Percentiles rank a stretch among this genome's conserved stretches.
Conservation (phyloP, 2,113 vertebrate genomes). For the Ammospiza caudacuta region DNA sequence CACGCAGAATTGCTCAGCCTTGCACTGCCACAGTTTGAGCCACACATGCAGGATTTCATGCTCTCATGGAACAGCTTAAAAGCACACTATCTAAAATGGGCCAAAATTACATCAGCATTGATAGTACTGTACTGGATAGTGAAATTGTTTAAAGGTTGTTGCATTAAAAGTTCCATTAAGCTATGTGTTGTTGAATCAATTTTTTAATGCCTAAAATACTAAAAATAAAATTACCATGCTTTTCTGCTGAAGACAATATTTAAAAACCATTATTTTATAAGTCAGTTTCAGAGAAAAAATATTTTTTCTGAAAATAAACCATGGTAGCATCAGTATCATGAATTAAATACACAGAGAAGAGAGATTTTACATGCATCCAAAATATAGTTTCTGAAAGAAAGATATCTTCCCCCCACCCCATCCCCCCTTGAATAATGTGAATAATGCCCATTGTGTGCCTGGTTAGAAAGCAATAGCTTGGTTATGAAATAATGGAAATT, state of each 20-base stretch:
- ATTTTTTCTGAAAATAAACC: background rate
- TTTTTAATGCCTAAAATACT: background rate
- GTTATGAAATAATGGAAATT: constrained; percentile 40
- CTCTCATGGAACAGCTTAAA: background rate
- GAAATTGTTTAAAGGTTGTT: background rate
- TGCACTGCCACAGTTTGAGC: background rate
- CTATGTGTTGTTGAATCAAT: background rate
- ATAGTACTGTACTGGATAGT: background rate
- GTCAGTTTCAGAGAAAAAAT: background rate
- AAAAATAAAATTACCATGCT: background rate
- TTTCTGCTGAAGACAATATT: background rate
- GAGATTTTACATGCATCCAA: background rate
- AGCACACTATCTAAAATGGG: background rate
- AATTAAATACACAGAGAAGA: background rate
- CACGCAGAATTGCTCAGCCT: background rate
- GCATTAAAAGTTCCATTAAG: background rate
- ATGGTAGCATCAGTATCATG: background rate
- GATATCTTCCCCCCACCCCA: accelerated
- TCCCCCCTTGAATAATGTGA: background rate
- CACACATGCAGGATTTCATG: background rate
- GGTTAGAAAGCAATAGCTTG: background rate
- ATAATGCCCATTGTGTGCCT: background rate
- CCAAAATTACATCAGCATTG: background rate
- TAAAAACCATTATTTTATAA: background rate
- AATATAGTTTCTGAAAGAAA: background rate